These are phyloP conservation scores for Synanceia verrucosa DNA, from an alignment of 2,797 vertebrate species.

Conservation along the genomic window DNA sequence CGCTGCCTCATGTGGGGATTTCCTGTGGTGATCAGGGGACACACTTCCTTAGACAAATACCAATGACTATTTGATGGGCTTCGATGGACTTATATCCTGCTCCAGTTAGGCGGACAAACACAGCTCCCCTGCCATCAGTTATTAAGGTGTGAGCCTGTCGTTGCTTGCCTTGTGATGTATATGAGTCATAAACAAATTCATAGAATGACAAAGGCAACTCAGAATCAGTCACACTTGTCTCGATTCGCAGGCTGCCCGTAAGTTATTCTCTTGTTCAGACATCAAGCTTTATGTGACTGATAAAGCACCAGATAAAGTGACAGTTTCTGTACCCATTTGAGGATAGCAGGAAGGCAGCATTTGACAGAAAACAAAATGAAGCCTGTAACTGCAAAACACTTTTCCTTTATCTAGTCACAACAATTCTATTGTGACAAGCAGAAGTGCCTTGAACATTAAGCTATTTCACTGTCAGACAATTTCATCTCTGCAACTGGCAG, in stretches of 20 bases:
- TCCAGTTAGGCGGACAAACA: slow-evolving; percentile 18
- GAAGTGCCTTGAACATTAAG: slow-evolving; percentile 19
- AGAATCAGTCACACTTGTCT: slow-evolving; percentile 47
- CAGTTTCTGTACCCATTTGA: slow-evolving; percentile 46
- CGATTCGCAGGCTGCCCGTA: slow-evolving; percentile 27
- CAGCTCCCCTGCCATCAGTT: slow-evolving; percentile 16
- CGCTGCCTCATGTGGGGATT: slow-evolving; percentile 60
- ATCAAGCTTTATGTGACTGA: slow-evolving; percentile 48
- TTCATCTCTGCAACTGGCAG: slow-evolving; percentile 41
- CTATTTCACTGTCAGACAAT: slow-evolving; percentile 36
- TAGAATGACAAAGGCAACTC: slow-evolving; percentile 32
- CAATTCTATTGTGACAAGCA: slow-evolving; percentile 30
- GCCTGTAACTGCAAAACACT: slow-evolving; percentile 23
- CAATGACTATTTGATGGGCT: slow-evolving; percentile 18
- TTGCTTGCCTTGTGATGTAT: slow-evolving; percentile 48
- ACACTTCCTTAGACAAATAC: slow-evolving; percentile 40
- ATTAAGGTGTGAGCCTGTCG: slow-evolving; percentile 34
- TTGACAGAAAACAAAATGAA: slow-evolving; percentile 59
- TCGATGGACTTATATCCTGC: slow-evolving; percentile 29
- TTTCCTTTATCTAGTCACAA: slow-evolving; percentile 42
- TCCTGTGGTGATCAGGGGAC: slow-evolving; percentile 60
- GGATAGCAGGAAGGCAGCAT: slow-evolving; percentile 36
- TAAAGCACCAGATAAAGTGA: slow-evolving; percentile 29
- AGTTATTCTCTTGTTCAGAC: slow-evolving; percentile 51
- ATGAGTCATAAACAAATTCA: slow-evolving; percentile 54